Base-by-base conservation (phyloP, 1,140 invertebrate genomes). In the roundworm (Caenorhabditis elegans) region DNA sequence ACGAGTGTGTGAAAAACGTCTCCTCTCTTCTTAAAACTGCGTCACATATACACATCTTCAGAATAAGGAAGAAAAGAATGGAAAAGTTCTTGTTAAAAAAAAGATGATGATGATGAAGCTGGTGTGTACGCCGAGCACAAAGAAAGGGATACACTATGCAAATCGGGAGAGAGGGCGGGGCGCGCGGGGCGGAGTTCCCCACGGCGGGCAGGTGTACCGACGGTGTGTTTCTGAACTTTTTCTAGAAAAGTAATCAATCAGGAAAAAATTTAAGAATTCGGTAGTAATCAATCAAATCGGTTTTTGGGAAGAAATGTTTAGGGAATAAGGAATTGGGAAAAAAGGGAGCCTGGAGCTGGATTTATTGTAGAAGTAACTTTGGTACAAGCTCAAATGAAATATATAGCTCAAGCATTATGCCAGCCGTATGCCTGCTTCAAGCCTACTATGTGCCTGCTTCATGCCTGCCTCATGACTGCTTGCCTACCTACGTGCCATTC, bases 1-100 rank as follows among this genome's bases (percentile, higher is more conserved):
- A 70, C 60, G 60, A 70, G 34, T 70, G 60, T 70, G 60, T n/a
- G 34, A 70, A 70, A 70, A 70, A n/a, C 36, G 8, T 34, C 2
- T 43, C 19, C 39, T 24, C 19, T 60, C 34, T 53, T 53, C 51
- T 53, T 26, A 53, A 60, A 60, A 15, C n/a, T 39, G 60, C 34
- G 34, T 39, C 60, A 70, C 31, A 39, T 34, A 70, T 34, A 70
- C 34, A 70, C 60, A 70, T 70, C 60, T 70, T 70, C 60, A 70
- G 60, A 70, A 70, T 70, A 70, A 22, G 55, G 34, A 70, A 17
- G 26, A 43, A 39, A 10, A 19, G 1, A 70, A 70, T 8, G 34
- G 34, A 70, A 70, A 36, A 70, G 34, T 36, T 36, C 60, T 70
- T n/a, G 22, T 39, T 70, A 28, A 53, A 5, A 60, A 17, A 34